Base-by-base conservation (phyloP, 1,140 invertebrate species). In the Bombus sibiricus region DNA sequence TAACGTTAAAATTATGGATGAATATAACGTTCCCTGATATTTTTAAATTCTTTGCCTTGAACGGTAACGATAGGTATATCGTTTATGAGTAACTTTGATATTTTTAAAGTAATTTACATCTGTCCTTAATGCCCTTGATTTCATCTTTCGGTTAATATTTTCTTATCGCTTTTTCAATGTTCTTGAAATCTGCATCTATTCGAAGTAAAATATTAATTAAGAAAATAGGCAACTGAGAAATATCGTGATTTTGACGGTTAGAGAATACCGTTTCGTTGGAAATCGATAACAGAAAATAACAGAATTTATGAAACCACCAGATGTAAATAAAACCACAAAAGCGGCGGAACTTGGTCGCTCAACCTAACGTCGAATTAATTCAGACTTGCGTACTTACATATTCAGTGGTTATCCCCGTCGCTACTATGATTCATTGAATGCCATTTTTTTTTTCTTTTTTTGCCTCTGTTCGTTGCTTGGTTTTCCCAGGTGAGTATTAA, bases 401-500 rank as follows among this genome's bases (percentile, higher is more conserved):
- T 22, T 15, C 72, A 32, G 13, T 9, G 47, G 15, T 74, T 74
- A 74, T 74, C 9, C 72, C 72, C 72, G 43, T 74, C 37, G 72
- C 72, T 74, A 32, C 72, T 47, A 47, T 74, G 72, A 74, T 74
- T 74, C 72, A 74, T 74, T 34, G 72, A 74, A 74, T 32, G 41
- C 15, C n/a, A 32, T 43, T 74, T 43, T 73, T 47, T 47, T 8
- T n/a, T 43, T 74, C 32, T 73, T 47, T 47, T 41, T 73, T 41
- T 6, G 15, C 41, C 28, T 39, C 59, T 43, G 28, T 43, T 73
- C 18, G 37, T 41, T 74, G 72, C 39, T 18, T 74, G 72, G 41
- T 74, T 74, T 47, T 74, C 41, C 72, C 72, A 74, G 72, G 72
- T 74, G 72, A 74, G n/a, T 74, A 41, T 74, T 25, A n/a, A 43